Conservation (phyloP, 2,797 vertebrate genomes). For the Poecile montanus region DNA sequence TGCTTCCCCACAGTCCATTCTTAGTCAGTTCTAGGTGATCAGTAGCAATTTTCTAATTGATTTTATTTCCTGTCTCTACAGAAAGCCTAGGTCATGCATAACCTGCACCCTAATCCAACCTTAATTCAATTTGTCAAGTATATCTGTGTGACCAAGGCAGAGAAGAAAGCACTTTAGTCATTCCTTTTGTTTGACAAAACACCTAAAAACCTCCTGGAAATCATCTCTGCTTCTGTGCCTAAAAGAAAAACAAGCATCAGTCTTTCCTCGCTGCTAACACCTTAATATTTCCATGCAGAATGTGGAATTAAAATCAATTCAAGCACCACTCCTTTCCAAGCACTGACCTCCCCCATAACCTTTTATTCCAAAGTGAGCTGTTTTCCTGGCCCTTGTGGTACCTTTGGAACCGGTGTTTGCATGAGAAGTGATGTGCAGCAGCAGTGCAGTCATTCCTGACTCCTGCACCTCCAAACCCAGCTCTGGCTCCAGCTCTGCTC, state of each 20-base stretch:
- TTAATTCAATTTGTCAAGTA: neutral
- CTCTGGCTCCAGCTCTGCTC: neutral
- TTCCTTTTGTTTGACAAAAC: neutral
- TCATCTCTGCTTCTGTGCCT: neutral
- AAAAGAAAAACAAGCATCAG: neutral
- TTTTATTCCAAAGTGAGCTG: neutral
- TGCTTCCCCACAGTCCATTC: neutral
- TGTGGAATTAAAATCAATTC: neutral
- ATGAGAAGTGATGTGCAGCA: neutral
- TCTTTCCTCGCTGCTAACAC: neutral
- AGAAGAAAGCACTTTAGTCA: neutral
- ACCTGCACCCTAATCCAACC: neutral
- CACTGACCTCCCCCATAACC: neutral
- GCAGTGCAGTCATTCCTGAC: fast-evolving
- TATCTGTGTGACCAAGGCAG: neutral
- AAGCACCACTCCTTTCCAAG: neutral
- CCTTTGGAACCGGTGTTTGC: neutral
- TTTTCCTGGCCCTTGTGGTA: neutral
- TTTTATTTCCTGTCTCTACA: neutral
- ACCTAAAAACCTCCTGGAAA: neutral
- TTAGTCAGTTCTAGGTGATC: neutral
- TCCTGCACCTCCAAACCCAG: neutral
- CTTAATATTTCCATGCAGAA: neutral
- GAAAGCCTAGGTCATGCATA: neutral
- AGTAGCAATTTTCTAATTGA: neutral